Evolutionary conservation across 2,797 vertebrate species (phyloP).

Genomic region (Anomalospiza imberbis): DNA sequence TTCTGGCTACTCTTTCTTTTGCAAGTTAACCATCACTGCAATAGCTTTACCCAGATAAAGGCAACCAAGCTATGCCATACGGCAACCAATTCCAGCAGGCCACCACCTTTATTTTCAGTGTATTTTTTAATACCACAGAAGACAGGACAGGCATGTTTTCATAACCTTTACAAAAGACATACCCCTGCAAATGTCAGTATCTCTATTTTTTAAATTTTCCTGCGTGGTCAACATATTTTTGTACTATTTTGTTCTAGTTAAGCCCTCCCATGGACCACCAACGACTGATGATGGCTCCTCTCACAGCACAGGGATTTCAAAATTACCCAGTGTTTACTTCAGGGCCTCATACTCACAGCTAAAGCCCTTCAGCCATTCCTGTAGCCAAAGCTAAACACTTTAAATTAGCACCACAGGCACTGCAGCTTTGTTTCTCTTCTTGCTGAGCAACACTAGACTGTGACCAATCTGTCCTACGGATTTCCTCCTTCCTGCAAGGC

Average conservation of each 20-base stretch:
- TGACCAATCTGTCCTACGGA: neutral
- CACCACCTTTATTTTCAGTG: neutral
- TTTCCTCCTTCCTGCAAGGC: neutral
- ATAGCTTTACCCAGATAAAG: neutral
- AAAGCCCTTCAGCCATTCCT: neutral
- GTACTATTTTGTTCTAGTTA: neutral
- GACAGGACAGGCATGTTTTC: neutral
- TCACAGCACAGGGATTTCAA: neutral
- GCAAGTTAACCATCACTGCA: neutral
- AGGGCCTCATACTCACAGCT: neutral
- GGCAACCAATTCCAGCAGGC: neutral
- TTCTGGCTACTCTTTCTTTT: neutral
- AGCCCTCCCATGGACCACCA: neutral
- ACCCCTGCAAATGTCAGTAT: neutral
- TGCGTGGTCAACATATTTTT: neutral
- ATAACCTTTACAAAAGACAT: neutral
- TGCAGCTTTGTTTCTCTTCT: neutral
- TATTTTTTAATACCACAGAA: neutral
- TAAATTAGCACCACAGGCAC: neutral
- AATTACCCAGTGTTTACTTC: neutral
- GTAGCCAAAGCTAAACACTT: neutral
- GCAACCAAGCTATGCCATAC: rapidly evolving
- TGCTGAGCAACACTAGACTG: neutral
- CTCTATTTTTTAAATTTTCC: neutral
- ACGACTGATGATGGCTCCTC: neutral